phyloP scores from a whole-genome alignment of 2,797 vertebrate species.

The Poecilia picta region DNA sequence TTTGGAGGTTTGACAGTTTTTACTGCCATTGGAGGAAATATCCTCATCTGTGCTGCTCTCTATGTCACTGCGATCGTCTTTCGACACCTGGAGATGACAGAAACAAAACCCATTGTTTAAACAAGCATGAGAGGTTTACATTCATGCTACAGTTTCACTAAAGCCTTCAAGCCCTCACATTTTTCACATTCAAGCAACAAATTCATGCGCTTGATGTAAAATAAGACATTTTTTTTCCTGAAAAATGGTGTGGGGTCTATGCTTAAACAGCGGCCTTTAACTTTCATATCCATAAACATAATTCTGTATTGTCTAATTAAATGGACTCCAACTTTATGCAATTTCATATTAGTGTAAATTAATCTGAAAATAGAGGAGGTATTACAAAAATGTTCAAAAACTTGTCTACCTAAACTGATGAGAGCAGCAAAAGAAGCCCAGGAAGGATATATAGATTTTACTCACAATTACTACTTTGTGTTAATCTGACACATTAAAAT shows the following conservation, averaged over 20 bases:
- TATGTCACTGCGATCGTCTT: conserved; percentile 95
- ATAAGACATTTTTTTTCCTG: neutral
- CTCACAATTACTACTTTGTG: neutral
- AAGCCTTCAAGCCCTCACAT: neutral
- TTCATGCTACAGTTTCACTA: neutral
- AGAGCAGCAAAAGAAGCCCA: neutral
- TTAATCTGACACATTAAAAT: neutral
- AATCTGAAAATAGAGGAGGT: neutral
- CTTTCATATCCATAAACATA: neutral
- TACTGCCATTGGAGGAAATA: conserved; percentile 59
- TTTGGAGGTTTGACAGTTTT: conserved; percentile 49
- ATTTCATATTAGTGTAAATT: neutral
- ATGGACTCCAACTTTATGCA: neutral
- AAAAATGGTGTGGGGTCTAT: neutral
- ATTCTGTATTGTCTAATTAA: neutral
- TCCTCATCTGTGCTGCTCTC: conserved; percentile 98
- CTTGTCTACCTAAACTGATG: neutral
- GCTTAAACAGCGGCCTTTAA: neutral
- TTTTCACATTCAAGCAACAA: neutral
- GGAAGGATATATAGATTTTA: neutral
- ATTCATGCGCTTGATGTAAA: neutral
- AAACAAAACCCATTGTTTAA: neutral
- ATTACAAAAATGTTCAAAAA: neutral
- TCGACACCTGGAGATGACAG: conserved; percentile 84
- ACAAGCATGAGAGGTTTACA: neutral